Conservation (phyloP, 2,888 invertebrate genomes). For the Noctua fimbriata region DNA sequence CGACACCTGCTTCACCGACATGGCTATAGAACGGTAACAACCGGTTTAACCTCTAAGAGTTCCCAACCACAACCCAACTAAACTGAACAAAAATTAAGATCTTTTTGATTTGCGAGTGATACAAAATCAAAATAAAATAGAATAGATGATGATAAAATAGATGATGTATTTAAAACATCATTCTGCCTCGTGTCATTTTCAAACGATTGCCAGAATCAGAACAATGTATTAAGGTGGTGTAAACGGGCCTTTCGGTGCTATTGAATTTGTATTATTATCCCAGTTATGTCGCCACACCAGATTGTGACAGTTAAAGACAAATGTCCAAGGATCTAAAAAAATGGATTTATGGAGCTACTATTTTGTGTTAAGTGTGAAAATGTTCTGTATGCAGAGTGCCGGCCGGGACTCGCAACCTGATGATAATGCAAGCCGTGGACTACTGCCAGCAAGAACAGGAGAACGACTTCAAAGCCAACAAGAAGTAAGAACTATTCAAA, state of each 20-base stretch:
- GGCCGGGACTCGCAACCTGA: conserved; percentile 82
- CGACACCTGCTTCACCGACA: conserved; percentile 81
- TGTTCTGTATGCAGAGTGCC: conserved; percentile 77
- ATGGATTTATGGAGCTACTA: not conserved
- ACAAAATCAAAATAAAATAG: too few species aligned
- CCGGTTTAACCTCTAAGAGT: not conserved
- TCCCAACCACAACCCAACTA: too few species aligned
- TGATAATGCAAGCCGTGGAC: conserved; percentile 87
- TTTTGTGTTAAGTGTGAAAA: not conserved
- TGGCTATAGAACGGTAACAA: conserved; percentile 79
- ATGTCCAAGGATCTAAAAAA: not conserved
- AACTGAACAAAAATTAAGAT: too few species aligned
- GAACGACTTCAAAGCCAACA: conserved; percentile 82
- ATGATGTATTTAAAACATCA: not conserved
- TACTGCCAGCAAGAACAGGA: conserved; percentile 88
- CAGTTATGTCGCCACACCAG: not conserved
- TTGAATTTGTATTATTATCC: not conserved
- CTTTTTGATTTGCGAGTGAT: too few species aligned
- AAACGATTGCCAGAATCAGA: not conserved
- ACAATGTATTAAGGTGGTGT: not conserved
- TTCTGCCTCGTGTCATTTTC: not conserved
- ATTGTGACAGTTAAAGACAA: not conserved
- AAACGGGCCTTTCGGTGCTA: not conserved
- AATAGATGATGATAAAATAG: too few species aligned
- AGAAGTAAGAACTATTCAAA: conserved; percentile 75